Conservation (phyloP, 2,888 invertebrate genomes). For the Drosophila fungiperda region DNA sequence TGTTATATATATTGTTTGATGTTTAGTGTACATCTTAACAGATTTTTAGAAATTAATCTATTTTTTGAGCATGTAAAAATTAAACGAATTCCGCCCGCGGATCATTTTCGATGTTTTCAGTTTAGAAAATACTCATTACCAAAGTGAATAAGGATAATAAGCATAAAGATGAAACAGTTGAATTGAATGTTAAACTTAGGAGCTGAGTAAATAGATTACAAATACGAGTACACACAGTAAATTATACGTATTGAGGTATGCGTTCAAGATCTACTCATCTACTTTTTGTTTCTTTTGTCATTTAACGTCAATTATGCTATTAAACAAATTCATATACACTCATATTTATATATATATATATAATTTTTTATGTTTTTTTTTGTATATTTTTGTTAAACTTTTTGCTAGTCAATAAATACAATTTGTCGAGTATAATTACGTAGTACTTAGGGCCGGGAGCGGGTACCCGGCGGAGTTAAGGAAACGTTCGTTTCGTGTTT, state of each 20-base stretch:
- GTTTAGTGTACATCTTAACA: background rate
- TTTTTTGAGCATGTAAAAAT: constrained; percentile 15
- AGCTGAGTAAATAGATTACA: constrained; percentile 23
- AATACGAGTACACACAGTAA: constrained; percentile 26
- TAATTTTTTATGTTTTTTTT: constrained; percentile 24
- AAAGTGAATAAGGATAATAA: background rate
- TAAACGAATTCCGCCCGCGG: constrained; percentile 64
- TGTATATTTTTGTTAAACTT: constrained; percentile 28
- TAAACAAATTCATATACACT: constrained; percentile 50
- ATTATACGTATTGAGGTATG: constrained; percentile 10
- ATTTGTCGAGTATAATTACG: constrained; percentile 55
- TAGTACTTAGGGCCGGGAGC: constrained; percentile 25
- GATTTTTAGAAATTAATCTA: background rate
- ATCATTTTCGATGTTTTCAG: constrained; percentile 27
- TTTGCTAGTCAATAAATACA: constrained; percentile 60
- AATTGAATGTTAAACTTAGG: background rate
- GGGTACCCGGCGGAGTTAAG: constrained; percentile 30
- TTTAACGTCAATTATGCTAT: constrained; percentile 65
- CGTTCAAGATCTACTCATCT: constrained; percentile 55
- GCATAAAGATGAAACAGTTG: background rate
- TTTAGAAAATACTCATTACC: background rate
- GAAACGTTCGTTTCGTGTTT: constrained; percentile 49
- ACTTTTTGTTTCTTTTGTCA: constrained; percentile 22
- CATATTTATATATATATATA: constrained; percentile 26
- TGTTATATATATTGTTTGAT: constrained; percentile 3